Evolutionary conservation across 2,797 vertebrate species (phyloP), one percentile per base, ranked within the genome.

Genomic region (Emys orbicularis): DNA sequence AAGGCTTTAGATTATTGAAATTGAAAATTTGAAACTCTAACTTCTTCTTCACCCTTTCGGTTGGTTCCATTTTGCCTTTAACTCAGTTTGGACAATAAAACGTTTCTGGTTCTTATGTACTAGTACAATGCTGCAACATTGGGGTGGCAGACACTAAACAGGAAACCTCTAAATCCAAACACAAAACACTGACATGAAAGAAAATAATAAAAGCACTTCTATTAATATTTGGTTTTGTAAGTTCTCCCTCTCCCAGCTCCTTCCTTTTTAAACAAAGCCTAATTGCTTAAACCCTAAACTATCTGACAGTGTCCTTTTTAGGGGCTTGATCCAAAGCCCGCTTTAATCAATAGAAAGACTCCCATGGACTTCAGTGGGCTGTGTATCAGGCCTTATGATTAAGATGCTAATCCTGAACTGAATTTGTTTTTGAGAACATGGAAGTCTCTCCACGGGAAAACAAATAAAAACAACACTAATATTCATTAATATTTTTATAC

Each of bases 91-190:
- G 72, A 81, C 37, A 72, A 61, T 81, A 76, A 83, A 50, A 50
- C 15, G 15, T 50, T 59, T 91, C 96, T 90, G 65, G 53, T 41
- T 87, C 44, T 34, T 6, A 1, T 52, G 13, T 74, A 77, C 52
- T 16, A 77, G 92, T 34, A 15, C 21, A 41, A 18, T 82, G 92
- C 68, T 37, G 68, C 90, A 76, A 74, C 94, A 25, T 90, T 80
- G 88, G 95, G 80, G 74, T 57, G 85, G 87, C 31, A 80, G 27
- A 88, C 49, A 74, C 21, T 79, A 50, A 53, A 77, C 31, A 86
- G 41, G 92, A 57, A 92, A 85, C 65, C 37, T 90, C 88, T 90
- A 93, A 91, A 93, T 79, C 61, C 50, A 52, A 44, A 79, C 90
- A 90, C 52, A 85, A 85, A 87, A 25, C 4, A 89, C 81, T 83